Conservation (phyloP, 2,888 invertebrate genomes). For the Gymnoscelis rufifasciata region DNA sequence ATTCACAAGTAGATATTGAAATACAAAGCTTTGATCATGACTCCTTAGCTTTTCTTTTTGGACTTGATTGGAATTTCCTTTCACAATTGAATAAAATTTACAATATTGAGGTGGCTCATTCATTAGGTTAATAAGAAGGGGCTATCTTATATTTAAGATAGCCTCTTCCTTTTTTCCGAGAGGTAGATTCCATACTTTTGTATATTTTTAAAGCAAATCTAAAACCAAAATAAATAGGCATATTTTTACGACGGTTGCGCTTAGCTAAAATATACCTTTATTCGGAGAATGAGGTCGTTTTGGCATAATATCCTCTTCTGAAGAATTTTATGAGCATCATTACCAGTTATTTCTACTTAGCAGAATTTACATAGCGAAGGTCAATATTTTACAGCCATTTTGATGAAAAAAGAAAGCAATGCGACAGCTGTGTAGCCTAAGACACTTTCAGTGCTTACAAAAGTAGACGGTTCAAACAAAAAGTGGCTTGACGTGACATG, state of each 20-base stretch:
- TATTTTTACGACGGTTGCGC: slow-evolving; percentile 2
- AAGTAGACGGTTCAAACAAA: slow-evolving; percentile 25
- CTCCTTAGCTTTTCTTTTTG: not conserved
- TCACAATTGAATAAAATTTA: too few species aligned
- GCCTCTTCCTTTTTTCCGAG: too few species aligned
- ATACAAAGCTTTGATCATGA: slow-evolving; percentile 1
- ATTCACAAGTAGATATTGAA: not conserved
- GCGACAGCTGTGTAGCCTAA: slow-evolving; percentile 21
- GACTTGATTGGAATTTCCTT: not conserved
- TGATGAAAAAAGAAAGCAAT: slow-evolving; percentile 18
- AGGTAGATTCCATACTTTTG: too few species aligned
- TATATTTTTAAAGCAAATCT: slow-evolving; percentile 2
- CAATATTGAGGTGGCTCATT: too few species aligned
- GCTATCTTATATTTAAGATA: too few species aligned
- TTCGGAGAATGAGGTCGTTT: slow-evolving; percentile 16
- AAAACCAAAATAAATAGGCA: not conserved
- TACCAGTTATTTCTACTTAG: slow-evolving; percentile 22
- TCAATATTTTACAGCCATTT: slow-evolving; percentile 20
- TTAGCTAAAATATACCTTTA: slow-evolving; percentile 12
- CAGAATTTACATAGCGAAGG: slow-evolving; percentile 19
- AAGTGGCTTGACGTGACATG: slow-evolving; percentile 26
- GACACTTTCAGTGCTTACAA: slow-evolving; percentile 18
- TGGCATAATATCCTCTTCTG: slow-evolving; percentile 13
- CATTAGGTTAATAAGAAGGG: too few species aligned
- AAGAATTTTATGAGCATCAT: slow-evolving; percentile 17